phyloP scores from a whole-genome alignment of 2,113 vertebrate species.

The Himantopus leucocephalus region DNA sequence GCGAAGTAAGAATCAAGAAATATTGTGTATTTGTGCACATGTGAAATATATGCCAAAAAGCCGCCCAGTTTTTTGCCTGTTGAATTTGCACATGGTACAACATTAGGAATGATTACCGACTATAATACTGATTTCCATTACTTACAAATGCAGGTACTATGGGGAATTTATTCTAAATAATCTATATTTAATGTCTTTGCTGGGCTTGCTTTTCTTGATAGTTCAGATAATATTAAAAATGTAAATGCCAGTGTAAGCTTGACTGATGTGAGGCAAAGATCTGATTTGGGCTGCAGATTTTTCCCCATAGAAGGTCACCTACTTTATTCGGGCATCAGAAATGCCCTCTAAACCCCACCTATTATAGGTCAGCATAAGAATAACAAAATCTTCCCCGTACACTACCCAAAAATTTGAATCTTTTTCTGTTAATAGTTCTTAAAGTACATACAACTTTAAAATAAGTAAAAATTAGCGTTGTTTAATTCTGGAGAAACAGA shows the following conservation, averaged over 20 bases:
- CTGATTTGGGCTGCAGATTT: neutral
- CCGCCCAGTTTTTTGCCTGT: neutral
- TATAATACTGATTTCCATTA: neutral
- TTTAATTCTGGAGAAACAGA: neutral
- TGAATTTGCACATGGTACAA: neutral
- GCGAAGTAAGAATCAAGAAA: slow-evolving; percentile 14
- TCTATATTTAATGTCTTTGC: neutral
- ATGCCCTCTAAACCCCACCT: neutral
- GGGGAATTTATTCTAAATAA: slow-evolving; percentile 2
- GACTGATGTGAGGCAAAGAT: neutral
- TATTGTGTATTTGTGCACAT: neutral
- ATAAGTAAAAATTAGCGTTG: neutral
- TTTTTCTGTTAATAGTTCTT: neutral
- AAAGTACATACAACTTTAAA: neutral
- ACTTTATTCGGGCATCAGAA: neutral
- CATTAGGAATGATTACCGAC: neutral
- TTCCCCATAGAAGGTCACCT: neutral
- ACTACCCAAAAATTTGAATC: neutral
- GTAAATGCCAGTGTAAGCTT: neutral
- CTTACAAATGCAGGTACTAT: neutral
- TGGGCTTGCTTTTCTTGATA: neutral
- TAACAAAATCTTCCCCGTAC: neutral
- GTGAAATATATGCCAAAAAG: neutral
- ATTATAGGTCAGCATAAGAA: neutral
- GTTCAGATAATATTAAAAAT: slow-evolving; percentile 1